phyloP scores from a whole-genome alignment of 1,140 invertebrate species.

The Antheraea mylitta region DNA sequence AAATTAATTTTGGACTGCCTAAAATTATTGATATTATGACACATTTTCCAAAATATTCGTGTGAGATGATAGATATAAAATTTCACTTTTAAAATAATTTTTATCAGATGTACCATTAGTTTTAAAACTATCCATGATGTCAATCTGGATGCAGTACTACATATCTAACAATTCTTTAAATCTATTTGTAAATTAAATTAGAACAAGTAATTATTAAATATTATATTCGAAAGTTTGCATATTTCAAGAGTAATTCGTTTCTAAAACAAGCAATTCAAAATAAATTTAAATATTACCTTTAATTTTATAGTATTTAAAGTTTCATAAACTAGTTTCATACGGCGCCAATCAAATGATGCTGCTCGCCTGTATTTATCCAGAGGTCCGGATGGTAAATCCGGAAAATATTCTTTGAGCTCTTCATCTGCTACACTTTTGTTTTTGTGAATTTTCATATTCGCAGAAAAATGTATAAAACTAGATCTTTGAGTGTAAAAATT shows the following conservation, averaged over 20 bases:
- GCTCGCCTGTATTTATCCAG: constrained; percentile 86
- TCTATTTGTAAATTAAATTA: not conserved
- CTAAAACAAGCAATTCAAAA: not conserved
- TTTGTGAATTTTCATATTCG: constrained; percentile 10
- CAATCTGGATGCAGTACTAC: no score
- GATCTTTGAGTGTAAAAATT: constrained; percentile 7
- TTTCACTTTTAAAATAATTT: no score
- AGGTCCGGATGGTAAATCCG: constrained; percentile 85
- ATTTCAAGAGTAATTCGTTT: not conserved
- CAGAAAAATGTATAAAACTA: constrained; percentile 7
- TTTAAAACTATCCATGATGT: no score
- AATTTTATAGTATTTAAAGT: constrained; percentile 79
- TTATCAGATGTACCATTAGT: no score
- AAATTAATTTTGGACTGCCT: no score
- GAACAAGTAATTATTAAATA: not conserved
- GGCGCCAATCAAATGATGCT: constrained; percentile 91
- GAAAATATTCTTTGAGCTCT: constrained; percentile 64
- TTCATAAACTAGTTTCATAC: constrained; percentile 87
- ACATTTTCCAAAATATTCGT: no score
- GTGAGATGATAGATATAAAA: no score
- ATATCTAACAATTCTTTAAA: no score
- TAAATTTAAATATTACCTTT: constrained; percentile 74
- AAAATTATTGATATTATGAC: no score
- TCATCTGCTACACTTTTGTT: constrained; percentile 42
- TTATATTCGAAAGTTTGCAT: no score